Percentiles rank a stretch among this genome's conserved stretches.
phyloP scores from a whole-genome alignment of 2,113 vertebrate species.

The Theropithecus gelada region DNA sequence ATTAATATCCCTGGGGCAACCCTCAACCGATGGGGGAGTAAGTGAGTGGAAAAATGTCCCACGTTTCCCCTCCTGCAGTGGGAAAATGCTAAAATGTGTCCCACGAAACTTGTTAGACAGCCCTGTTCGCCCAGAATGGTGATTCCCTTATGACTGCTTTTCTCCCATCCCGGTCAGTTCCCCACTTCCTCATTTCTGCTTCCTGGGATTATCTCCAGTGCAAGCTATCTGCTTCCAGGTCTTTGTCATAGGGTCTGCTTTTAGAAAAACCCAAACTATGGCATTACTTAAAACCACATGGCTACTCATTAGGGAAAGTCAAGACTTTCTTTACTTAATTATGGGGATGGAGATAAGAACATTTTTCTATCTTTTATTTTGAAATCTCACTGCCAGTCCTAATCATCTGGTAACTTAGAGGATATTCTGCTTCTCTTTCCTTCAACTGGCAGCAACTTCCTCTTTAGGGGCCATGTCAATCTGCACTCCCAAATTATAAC shows the following conservation, averaged over 20 bases:
- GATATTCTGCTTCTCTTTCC: not conserved
- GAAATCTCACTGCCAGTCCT: not conserved
- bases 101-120: not conserved
- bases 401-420: not conserved
- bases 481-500: not conserved
- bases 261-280: not conserved
- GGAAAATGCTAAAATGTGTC: not conserved
- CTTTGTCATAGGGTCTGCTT: not conserved
- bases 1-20: not conserved
- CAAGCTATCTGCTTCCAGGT: not conserved
- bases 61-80: not conserved
- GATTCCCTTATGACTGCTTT: rapidly evolving
- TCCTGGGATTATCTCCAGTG: not conserved
- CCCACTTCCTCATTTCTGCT: not conserved
- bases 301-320: not conserved
- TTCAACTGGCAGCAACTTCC: not conserved
- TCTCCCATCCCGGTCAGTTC: not conserved
- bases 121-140: not conserved
- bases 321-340: constrained; percentile 35
- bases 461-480: not conserved
- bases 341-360: not conserved
- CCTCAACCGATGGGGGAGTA: not conserved
- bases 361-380: not conserved
- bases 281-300: not conserved
- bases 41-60: not conserved